Base-by-base conservation (phyloP, 2,888 invertebrate species). In the Aleiodes testaceus region DNA sequence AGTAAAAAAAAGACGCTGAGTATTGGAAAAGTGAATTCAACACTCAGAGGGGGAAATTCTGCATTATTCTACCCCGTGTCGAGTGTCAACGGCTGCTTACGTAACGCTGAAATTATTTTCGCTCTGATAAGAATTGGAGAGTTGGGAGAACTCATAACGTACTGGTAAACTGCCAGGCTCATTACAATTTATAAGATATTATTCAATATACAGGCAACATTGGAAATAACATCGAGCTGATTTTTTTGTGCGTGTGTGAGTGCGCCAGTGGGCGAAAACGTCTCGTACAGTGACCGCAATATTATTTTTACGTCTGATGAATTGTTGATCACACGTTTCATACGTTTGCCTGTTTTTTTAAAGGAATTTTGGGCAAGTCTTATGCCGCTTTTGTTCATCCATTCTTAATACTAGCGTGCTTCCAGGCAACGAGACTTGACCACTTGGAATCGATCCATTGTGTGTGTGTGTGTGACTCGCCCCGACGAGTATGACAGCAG, bases 401-500 rank as follows among this genome's bases (percentile, higher is more conserved):
- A 47, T 47, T 16, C 14, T 47, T 5, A 14, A 36, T 36, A 59
- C 42, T 3, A 42, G 50, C 59, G 61, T 61, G 45, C 42, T 55
- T 61, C 50, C n/a, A 69, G 61, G 36, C 42, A 49, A 65, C 53
- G 26, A 70, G 30, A 20, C 20, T 59, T 59, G 50, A 66, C 66
- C 66, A 66, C 50, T 36, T 64, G 6, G n/a, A 26, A 75, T 75
- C 74, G 71, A 75, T 74, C 72, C 70, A 45, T 6, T 36, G 11
- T 36, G 36, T 36, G 36, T 36, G 36, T 36, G 11, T 36, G 36
- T 36, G 36, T 36, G 20, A 61, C 61, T 69, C 44, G 49, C 61
- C 66, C 50, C n/a, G 26, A 66, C 79, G 78, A 86, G 89, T 88
- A 90, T 90, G 90, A 90, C 90, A 87, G 89, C 90, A 82, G 89